Base-by-base conservation (phyloP, 92 coral and sea anemone species). In the Phymanthus crucifer region DNA sequence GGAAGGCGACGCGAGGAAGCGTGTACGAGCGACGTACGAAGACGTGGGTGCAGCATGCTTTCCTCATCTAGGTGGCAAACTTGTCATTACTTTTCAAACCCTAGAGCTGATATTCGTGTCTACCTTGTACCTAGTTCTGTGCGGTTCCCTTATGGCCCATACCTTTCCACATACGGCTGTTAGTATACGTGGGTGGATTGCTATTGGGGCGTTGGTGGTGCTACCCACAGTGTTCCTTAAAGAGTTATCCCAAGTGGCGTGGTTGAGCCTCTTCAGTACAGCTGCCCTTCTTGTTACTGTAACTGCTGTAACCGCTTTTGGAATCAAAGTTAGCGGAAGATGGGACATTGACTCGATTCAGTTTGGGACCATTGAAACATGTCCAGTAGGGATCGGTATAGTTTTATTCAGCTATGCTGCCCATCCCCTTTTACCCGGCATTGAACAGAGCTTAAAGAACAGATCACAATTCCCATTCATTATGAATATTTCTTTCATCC, bases 361-460 rank as follows among this genome's bases (percentile, higher is more conserved):
- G 37, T 54, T 37, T 21, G 86, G 92, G 70, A 73, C 82, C 40
- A 61, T 87, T 17, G 84, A 77, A 36, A 86, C 89, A 32, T 72
- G 82, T 3, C 89, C 92, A 19, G 87, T 89, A 18, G 89, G 86
- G 0, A 71, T 89, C 32, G 92, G 92, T 27, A 85, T 89, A 4
- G 81, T 89, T 16, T 70, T 89, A 18, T 89, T 89, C 78, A 89
- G 89, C 78, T 85, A 89, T 31, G 92, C 92, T 23, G 89, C 89
- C 29, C 92, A 89, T 67, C 89, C 89, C 1, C 71, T 89, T 16
- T 76, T 89, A 21, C 92, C 92, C 40, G 84, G 92, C 10, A 79
- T 89, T 19, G 92, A 89, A 78, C 74, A 87, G 68, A 83, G 86
- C 70, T 56, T 89, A 78, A 61, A 78, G 33, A 77, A 85, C 74